Evolutionary conservation across 2,113 vertebrate species (phyloP).

Genomic region (Equus przewalskii): DNA sequence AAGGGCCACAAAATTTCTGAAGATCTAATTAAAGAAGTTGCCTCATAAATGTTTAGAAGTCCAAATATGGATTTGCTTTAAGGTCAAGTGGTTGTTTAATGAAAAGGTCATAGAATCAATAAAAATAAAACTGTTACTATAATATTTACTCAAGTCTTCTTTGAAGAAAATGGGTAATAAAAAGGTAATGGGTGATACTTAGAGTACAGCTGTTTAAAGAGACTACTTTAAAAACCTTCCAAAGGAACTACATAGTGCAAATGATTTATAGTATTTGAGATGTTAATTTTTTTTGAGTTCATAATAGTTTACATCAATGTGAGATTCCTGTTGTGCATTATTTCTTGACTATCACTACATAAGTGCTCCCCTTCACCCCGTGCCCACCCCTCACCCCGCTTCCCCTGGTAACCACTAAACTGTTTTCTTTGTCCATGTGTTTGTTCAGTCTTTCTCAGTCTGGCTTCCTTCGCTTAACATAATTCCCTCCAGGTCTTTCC

Average conservation of each 20-base stretch:
- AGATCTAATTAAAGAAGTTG: constrained; percentile 27
- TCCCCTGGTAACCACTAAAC: too few relatives aligned
- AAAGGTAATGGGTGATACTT: constrained; percentile 36
- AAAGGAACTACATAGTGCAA: background rate
- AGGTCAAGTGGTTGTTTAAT: constrained; percentile 12
- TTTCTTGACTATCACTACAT: too few relatives aligned
- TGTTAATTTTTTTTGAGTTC: background rate
- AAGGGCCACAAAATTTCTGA: background rate
- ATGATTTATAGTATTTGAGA: constrained; percentile 9
- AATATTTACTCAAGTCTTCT: constrained; percentile 50
- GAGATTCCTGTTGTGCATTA: too few relatives aligned
- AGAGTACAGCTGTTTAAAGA: background rate
- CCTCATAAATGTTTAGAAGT: background rate
- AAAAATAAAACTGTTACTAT: constrained; percentile 63
- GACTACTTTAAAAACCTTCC: background rate
- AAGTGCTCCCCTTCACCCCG: too few relatives aligned
- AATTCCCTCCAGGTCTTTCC: too few relatives aligned
- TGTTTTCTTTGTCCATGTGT: too few relatives aligned
- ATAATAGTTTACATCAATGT: too few relatives aligned
- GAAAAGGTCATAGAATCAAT: constrained; percentile 33
- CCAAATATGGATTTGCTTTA: constrained; percentile 37
- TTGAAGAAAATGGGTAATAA: constrained; percentile 57
- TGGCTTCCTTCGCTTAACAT: too few relatives aligned
- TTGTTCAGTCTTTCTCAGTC: too few relatives aligned
- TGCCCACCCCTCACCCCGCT: too few relatives aligned